phyloP scores from a whole-genome alignment of 2,888 invertebrate genomes.

The Laspeyria flexula region DNA sequence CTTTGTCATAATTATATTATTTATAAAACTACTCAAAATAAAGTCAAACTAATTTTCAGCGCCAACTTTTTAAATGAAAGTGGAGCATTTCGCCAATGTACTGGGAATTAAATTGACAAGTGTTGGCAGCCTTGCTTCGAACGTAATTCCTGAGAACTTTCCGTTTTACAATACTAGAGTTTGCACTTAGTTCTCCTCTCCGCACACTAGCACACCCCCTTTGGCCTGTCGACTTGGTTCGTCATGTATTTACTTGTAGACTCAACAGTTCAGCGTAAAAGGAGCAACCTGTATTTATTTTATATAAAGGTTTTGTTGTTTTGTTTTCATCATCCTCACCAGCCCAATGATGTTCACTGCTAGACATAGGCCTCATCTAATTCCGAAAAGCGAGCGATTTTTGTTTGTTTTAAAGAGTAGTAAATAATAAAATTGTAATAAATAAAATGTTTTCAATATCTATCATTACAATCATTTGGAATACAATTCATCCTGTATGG shows the following conservation, averaged over 20 bases:
- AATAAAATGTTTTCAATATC: too few relatives aligned
- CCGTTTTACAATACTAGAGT: slow-evolving; percentile 55
- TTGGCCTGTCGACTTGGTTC: slow-evolving; percentile 17
- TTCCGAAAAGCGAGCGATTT: too few relatives aligned
- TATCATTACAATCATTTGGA: too few relatives aligned
- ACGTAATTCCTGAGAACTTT: slow-evolving; percentile 51
- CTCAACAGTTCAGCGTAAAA: slow-evolving; percentile 35
- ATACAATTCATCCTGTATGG: too few relatives aligned
- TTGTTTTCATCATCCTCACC: too few relatives aligned
- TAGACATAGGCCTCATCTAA: too few relatives aligned
- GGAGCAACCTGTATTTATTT: slow-evolving; percentile 36
- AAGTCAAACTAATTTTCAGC: background rate
- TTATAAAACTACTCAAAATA: too few relatives aligned
- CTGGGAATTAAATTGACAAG: slow-evolving; percentile 17
- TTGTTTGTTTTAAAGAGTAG: too few relatives aligned
- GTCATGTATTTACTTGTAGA: slow-evolving; percentile 27
- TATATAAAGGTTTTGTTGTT: slow-evolving; percentile 27
- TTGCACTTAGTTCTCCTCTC: slow-evolving; percentile 59
- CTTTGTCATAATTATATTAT: too few relatives aligned
- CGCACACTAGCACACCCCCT: slow-evolving; percentile 15
- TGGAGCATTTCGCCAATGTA: background rate
- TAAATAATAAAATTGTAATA: too few relatives aligned
- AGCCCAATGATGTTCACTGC: too few relatives aligned
- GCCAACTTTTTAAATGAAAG: background rate
- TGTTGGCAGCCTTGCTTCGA: slow-evolving; percentile 21